Evolutionary conservation across 2,113 vertebrate genomes (phyloP).

Genomic region (Alouatta palliata): DNA sequence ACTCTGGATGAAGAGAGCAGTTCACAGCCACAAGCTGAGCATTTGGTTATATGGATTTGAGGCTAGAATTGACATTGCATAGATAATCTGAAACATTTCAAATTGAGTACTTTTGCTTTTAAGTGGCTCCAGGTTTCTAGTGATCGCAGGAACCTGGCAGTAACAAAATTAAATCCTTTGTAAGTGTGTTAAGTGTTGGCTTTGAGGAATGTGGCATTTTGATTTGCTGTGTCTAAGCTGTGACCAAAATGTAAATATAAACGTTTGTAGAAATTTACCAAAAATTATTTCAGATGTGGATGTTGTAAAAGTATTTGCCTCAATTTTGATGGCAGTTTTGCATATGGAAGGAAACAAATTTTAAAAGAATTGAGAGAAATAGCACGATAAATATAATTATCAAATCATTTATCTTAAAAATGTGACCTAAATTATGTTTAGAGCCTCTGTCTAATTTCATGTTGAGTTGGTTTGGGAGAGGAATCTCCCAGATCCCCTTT

Average conservation of each 20-base stretch:
- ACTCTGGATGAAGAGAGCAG: neutral
- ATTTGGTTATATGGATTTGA: neutral
- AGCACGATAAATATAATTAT: neutral
- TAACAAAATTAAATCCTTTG: neutral
- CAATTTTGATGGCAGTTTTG: neutral
- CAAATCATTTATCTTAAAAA: neutral
- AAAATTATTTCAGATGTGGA: neutral
- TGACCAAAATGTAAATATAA: neutral
- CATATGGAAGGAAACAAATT: neutral
- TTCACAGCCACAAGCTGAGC: neutral
- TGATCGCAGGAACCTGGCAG: neutral
- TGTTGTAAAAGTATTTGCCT: neutral
- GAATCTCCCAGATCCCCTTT: neutral
- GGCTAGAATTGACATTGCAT: neutral
- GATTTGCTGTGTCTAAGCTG: neutral
- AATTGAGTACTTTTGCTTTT: neutral
- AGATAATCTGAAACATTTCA: neutral
- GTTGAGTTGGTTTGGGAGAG: neutral
- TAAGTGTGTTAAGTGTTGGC: neutral
- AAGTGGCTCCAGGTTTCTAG: neutral
- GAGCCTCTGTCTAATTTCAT: neutral
- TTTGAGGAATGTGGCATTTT: neutral
- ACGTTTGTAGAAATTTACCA: neutral
- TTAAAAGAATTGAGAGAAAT: neutral
- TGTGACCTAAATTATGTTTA: neutral